Base-by-base conservation (phyloP, 1,140 invertebrate species). In the Scaptomyza montana region DNA sequence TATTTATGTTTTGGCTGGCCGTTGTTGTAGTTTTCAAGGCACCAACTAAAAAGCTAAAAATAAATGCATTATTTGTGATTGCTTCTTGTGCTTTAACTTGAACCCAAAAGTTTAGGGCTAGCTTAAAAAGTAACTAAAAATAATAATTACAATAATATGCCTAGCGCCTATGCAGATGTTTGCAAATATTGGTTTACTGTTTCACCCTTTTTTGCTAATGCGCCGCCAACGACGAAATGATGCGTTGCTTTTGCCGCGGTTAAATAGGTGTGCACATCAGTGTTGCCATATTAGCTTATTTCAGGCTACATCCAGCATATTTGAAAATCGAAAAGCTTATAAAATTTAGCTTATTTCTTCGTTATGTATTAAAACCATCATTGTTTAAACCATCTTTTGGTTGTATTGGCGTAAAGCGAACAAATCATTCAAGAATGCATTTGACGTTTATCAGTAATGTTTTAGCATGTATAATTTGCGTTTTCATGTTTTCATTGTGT, bases 1-100 rank as follows among this genome's bases (percentile, higher is more conserved):
- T 39, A 53, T n/a, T 21, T 45, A 1, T 39, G 8, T 28, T 39
- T 41, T 45, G n/a, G 8, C 13, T 21, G 13, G 28, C 7, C 5
- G 25, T 54, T 43, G 39, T 43, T 43, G 39, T 43, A n/a, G 21
- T 43, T 60, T 60, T 67, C 69, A 67, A 72, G 69, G 69, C 63
- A 72, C 69, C 63, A 54, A 21, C 59, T 13, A 5, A 60, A 54
- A 43, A 60, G 63, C 69, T 72, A 72, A 53, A 72, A 72, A 72
- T 72, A 72, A 60, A 25, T 72, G 63, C 25, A 60, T 67, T 67
- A 59, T 67, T 72, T 28, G 12, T 49, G 60, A 55, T 54, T 10
- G n/a, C 41, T 63, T 2, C 21, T 25, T 25, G 21, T 25, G 21
- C 21, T 25, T 25, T n/a, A 6, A 43, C 10, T 33, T 2, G 3